phyloP scores from a whole-genome alignment of 2,113 vertebrate genomes.

The Gasterosteus nipponicus region DNA sequence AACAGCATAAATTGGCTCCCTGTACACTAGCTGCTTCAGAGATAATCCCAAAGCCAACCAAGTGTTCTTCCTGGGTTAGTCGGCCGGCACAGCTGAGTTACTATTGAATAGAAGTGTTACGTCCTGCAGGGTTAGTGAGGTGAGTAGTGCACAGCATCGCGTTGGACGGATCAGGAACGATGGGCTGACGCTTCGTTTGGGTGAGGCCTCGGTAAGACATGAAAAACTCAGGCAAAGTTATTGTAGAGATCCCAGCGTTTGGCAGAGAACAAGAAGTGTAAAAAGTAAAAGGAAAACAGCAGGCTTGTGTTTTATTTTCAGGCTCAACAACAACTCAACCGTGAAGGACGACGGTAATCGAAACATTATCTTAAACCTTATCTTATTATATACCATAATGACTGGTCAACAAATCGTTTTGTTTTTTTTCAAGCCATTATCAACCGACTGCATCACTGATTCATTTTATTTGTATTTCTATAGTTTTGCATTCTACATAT shows the following conservation, averaged over 20 bases:
- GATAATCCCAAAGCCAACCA: constrained; percentile 53
- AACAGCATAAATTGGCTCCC: constrained; percentile 41
- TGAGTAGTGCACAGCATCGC: constrained; percentile 26
- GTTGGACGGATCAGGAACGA: constrained; percentile 36
- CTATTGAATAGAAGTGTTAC: constrained; percentile 52
- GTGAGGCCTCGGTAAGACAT: constrained; percentile 57
- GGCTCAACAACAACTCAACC: neutral
- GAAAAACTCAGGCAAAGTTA: constrained; percentile 58
- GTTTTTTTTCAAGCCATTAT: neutral
- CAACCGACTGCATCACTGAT: neutral
- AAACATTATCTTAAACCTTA: neutral
- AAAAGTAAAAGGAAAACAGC: constrained; percentile 29
- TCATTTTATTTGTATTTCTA: neutral
- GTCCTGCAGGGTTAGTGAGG: constrained; percentile 52
- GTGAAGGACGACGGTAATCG: neutral
- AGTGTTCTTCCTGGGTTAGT: constrained; percentile 49
- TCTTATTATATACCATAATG: neutral
- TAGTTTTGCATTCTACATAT: neutral
- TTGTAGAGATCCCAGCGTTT: constrained; percentile 32
- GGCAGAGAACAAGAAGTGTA: constrained; percentile 35
- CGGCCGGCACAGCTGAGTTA: constrained; percentile 36
- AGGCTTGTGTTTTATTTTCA: neutral
- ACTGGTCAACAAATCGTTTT: neutral
- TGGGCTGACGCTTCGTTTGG: constrained; percentile 62
- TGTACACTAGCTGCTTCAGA: constrained; percentile 38